These are phyloP conservation scores for Cebidichthys violaceus DNA, from an alignment of 2,113 vertebrate genomes.

Conservation along the genomic window DNA sequence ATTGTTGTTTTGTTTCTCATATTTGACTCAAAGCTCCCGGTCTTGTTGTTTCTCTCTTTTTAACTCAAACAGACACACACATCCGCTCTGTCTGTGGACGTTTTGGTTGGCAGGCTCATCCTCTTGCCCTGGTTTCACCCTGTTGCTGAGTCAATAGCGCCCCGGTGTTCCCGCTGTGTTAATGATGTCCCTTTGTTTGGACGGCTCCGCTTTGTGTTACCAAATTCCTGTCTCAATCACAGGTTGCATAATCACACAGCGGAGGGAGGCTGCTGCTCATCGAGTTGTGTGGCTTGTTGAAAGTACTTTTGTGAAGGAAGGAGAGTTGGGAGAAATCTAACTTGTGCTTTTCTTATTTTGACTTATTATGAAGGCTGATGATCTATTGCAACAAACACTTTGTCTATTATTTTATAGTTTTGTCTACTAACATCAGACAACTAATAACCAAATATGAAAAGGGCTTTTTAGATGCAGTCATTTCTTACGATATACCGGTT, in stretches of 20 bases:
- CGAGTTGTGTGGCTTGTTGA: slow-evolving; percentile 1
- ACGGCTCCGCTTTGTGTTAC: slow-evolving; percentile 59
- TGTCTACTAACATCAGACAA: not conserved
- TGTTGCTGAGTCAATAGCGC: slow-evolving; percentile 59
- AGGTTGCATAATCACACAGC: slow-evolving; percentile 56
- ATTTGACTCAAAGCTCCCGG: slow-evolving; percentile 20
- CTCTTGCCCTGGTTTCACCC: slow-evolving; percentile 64
- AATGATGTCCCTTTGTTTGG: slow-evolving; percentile 75
- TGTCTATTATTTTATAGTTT: not conserved
- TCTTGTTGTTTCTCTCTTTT: not conserved
- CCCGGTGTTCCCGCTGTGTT: slow-evolving; percentile 60
- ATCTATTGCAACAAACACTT: not conserved
- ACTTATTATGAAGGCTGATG: not conserved
- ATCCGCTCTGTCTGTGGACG: slow-evolving; percentile 27
- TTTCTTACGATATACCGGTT: not conserved
- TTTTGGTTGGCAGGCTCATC: slow-evolving; percentile 50
- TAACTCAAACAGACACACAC: not conserved
- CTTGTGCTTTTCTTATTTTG: not conserved
- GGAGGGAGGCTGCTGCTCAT: slow-evolving; percentile 19
- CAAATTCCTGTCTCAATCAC: slow-evolving; percentile 64
- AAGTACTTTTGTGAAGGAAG: slow-evolving; percentile 23
- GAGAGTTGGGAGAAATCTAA: not conserved
- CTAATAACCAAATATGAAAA: not conserved
- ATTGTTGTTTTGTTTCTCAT: slow-evolving; percentile 23
- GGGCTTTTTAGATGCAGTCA: not conserved